Conservation (phyloP, 2,113 vertebrate genomes). For the Etheostoma spectabile region DNA sequence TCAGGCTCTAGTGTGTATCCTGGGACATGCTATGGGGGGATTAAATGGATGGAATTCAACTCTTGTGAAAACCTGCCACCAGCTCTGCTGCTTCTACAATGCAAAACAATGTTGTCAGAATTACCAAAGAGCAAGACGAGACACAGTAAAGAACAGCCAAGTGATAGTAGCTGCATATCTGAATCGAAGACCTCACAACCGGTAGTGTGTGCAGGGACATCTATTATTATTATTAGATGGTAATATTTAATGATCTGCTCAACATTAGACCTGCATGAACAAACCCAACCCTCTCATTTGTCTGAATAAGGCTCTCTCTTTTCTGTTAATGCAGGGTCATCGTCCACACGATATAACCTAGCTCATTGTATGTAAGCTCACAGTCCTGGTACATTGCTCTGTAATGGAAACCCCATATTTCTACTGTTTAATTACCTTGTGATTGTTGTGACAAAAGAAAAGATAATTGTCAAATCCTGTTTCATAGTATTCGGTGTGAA, state of each 20-base stretch:
- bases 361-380: not conserved
- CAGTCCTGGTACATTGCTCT: not conserved
- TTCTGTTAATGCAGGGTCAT: not conserved
- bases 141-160: conserved; percentile 21
- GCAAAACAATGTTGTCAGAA: conserved; percentile 35
- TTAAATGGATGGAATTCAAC: conserved; percentile 58
- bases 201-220: not conserved
- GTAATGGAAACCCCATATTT: not conserved
- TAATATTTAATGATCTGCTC: not conserved
- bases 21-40: conserved; percentile 55
- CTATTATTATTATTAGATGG: not conserved
- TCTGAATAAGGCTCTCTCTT: not conserved
- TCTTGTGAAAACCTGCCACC: conserved; percentile 65
- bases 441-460: not conserved
- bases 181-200: not conserved
- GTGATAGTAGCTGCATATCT: not conserved
- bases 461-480: not conserved
- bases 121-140: conserved; percentile 53
- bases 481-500: not conserved
- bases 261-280: too few species aligned
- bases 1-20: conserved; percentile 39
- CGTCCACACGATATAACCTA: not conserved
- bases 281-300: not conserved
- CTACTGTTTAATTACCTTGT: not conserved
- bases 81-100: conserved; percentile 14